Percentiles rank a stretch among this genome's conserved stretches.
These are phyloP conservation scores for Stratiolaelaps scimitus DNA, from an alignment of 1,140 invertebrate species.

Conservation along the genomic window DNA sequence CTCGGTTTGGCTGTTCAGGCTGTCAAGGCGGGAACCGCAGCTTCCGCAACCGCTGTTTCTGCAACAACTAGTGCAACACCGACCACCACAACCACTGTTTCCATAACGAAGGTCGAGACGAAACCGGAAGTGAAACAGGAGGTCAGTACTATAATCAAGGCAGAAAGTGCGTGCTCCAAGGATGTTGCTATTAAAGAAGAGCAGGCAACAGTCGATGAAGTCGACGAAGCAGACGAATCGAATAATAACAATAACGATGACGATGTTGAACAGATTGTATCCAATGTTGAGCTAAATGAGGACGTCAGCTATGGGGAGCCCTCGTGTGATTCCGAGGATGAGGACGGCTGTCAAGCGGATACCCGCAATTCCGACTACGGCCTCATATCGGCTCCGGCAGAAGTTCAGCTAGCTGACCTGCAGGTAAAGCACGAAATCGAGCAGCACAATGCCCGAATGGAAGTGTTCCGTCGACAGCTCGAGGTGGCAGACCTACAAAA, in stretches of 20 bases:
- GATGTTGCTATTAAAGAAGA: neutral
- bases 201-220: neutral
- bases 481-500: conserved; percentile 6
- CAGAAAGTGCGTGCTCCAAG: neutral
- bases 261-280: conserved; percentile 21
- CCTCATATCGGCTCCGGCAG: conserved; percentile 7
- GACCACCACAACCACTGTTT: neutral
- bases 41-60: neutral
- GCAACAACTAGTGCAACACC: too few species aligned
- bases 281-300: conserved; percentile 15
- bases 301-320: conserved; percentile 22
- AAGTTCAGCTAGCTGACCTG: conserved; percentile 19
- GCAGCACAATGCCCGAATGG: conserved; percentile 24
- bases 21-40: conserved; percentile 2
- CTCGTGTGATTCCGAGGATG: neutral
- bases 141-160: neutral
- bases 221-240: neutral
- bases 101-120: conserved; percentile 11
- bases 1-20: conserved; percentile 8
- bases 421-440: conserved; percentile 18
- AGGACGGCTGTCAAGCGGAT: neutral
- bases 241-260: neutral
- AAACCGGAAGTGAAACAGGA: conserved; percentile 25
- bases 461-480: neutral
- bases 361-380: neutral